Conservation (phyloP, 2,888 invertebrate genomes). For the Lepidocyrtoides sp. region DNA sequence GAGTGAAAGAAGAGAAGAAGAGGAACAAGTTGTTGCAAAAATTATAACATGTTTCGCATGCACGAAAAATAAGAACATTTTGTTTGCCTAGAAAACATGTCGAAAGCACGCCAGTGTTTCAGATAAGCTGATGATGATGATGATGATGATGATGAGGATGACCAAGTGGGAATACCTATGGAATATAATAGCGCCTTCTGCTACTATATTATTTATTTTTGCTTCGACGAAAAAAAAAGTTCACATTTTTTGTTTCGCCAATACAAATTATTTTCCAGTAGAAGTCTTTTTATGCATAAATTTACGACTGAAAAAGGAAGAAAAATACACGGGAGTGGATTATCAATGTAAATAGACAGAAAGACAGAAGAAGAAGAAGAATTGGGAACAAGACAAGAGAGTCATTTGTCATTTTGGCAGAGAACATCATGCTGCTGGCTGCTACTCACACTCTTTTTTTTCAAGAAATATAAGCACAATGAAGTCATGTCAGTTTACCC, state of each 20-base stretch:
- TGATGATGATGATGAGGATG: too few species aligned
- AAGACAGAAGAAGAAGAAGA: neutral
- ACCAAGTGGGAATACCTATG: too few species aligned
- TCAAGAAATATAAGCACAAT: slow-evolving; percentile 3
- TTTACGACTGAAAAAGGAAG: neutral
- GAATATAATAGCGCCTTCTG: too few species aligned
- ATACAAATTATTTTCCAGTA: neutral
- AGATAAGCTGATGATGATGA: neutral
- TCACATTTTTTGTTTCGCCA: neutral
- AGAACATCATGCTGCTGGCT: slow-evolving; percentile 63
- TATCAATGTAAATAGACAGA: too few species aligned
- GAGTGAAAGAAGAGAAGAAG: slow-evolving; percentile 5
- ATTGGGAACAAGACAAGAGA: slow-evolving; percentile 3
- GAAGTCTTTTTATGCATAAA: neutral
- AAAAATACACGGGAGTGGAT: neutral
- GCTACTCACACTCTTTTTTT: neutral
- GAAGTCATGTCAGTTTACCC: slow-evolving; percentile 23
- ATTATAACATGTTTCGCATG: slow-evolving; percentile 41
- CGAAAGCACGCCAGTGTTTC: neutral
- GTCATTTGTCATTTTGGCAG: slow-evolving; percentile 80
- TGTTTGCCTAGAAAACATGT: too few species aligned
- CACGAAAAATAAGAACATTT: neutral
- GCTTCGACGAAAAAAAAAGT: neutral
- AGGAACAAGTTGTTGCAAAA: slow-evolving; percentile 49
- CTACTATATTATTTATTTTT: neutral